These are phyloP conservation scores for Sebastes iracundus DNA, from an alignment of 2,797 vertebrate species.

Conservation along the genomic window DNA sequence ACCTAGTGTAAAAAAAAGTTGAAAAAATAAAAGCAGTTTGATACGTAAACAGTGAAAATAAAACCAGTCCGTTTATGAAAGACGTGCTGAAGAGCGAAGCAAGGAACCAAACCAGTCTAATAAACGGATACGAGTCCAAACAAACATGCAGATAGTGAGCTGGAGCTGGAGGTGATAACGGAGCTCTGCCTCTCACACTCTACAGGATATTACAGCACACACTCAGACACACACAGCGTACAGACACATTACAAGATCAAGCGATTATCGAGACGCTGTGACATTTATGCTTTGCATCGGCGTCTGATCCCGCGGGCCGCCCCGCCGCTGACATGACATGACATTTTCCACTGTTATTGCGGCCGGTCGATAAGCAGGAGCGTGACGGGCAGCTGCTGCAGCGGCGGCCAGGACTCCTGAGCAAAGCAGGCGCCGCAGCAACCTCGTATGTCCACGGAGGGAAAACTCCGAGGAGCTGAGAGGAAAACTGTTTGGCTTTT, in stretches of 20 bases:
- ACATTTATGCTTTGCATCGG: slow-evolving; percentile 42
- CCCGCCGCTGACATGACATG: background rate
- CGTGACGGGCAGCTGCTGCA: background rate
- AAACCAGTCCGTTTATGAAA: background rate
- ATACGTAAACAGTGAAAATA: background rate
- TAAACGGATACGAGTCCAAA: slow-evolving; percentile 22
- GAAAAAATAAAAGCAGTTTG: background rate
- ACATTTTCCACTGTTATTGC: slow-evolving; percentile 35
- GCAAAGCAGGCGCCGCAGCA: background rate
- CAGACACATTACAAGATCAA: slow-evolving; percentile 30
- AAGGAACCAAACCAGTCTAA: background rate
- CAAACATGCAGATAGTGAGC: slow-evolving; percentile 26
- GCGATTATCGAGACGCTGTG: slow-evolving; percentile 17
- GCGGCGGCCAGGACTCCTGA: background rate
- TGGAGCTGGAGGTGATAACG: slow-evolving; percentile 4
- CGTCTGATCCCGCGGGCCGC: background rate
- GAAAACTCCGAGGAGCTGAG: background rate
- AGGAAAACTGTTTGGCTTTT: slow-evolving; percentile 3
- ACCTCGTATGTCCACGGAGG: background rate
- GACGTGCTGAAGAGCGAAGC: background rate
- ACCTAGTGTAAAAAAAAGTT: no score
- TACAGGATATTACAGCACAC: slow-evolving; percentile 42
- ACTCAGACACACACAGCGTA: no score
- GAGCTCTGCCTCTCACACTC: background rate
- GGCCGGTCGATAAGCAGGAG: slow-evolving; percentile 7